phyloP scores from a whole-genome alignment of 2,888 invertebrate species.

The Timandra comae region DNA sequence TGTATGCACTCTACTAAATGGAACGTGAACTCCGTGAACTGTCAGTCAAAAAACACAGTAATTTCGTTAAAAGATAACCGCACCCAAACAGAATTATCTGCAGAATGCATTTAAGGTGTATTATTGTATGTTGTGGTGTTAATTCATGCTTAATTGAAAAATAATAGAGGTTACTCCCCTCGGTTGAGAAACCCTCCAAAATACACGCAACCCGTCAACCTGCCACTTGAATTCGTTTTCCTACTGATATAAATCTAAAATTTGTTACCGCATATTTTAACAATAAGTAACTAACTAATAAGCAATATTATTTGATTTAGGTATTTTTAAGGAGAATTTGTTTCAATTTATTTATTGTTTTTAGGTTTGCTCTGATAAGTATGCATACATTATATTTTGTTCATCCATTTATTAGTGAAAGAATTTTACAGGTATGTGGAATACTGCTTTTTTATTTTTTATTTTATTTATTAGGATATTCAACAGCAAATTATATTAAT shows the following conservation, averaged over 20 bases:
- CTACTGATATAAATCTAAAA: slow-evolving; percentile 1
- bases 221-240: slow-evolving; percentile 31
- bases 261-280: not conserved
- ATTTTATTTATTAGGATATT: no score
- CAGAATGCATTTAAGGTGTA: slow-evolving; percentile 34
- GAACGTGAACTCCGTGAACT: slow-evolving; percentile 19
- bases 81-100: slow-evolving; percentile 30
- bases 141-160: slow-evolving; percentile 51
- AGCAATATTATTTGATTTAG: no score
- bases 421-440: no score
- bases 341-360: no score
- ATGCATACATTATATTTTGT: no score
- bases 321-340: no score
- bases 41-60: slow-evolving; percentile 26
- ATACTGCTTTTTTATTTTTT: no score
- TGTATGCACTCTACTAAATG: slow-evolving; percentile 32
- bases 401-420: no score
- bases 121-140: slow-evolving; percentile 28
- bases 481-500: no score
- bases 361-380: no score
- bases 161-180: slow-evolving; percentile 47
- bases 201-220: slow-evolving; percentile 44
- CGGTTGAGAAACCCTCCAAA: slow-evolving; percentile 28
- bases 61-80: slow-evolving; percentile 31
- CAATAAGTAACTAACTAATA: no score